Percentiles rank a stretch among this genome's conserved stretches.
These are phyloP conservation scores for Monoplex corrugatus DNA, from an alignment of 2,888 invertebrate genomes.

Conservation along the genomic window DNA sequence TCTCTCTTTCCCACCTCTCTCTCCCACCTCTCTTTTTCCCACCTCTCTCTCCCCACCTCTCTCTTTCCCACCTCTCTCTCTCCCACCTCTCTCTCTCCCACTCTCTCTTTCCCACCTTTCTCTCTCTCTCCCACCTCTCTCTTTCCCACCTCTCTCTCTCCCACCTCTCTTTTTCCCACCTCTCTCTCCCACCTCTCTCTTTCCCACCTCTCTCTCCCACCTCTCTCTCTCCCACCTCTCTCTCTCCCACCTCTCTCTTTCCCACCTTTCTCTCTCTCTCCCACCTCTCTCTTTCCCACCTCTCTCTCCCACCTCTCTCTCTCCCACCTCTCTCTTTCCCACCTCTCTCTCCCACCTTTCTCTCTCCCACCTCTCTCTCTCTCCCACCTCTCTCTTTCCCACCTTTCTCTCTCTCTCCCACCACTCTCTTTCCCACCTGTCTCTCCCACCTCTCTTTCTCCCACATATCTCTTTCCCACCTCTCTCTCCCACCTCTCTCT, in stretches of 20 bases:
- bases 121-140: not conserved
- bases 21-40: not conserved
- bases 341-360: not conserved
- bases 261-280: constrained; percentile 6
- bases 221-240: not conserved
- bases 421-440: not conserved
- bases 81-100: not conserved
- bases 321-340: not conserved
- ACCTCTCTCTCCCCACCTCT: not conserved
- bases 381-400: not conserved
- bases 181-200: not conserved
- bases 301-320: not conserved
- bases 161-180: not conserved
- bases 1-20: not conserved
- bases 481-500: not conserved
- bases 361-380: not conserved
- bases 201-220: not conserved
- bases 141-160: not conserved
- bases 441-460: not conserved
- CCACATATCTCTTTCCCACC: not conserved
- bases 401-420: not conserved
- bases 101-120: not conserved
- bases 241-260: not conserved
- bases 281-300: not conserved
- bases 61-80: not conserved